Evolutionary conservation across 2,888 invertebrate species (phyloP).

Genomic region (Dynastes hyllus): DNA sequence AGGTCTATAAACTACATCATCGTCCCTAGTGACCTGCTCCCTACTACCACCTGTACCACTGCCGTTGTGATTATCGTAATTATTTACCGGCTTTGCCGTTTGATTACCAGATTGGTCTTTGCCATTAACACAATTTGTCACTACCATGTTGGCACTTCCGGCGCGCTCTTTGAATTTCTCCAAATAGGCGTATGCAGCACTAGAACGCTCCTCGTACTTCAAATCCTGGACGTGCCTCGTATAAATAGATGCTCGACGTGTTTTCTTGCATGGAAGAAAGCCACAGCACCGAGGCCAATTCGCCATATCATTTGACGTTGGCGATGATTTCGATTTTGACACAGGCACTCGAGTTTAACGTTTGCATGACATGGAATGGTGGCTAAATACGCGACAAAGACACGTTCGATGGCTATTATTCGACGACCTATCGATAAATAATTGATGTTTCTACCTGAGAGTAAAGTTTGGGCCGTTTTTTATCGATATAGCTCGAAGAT

Average conservation of each 20-base stretch:
- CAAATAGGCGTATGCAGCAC: neutral
- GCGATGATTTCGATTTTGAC: conserved; percentile 12
- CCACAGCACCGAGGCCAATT: conserved; percentile 36
- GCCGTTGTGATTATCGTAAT: neutral
- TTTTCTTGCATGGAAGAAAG: conserved; percentile 23
- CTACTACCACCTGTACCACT: neutral
- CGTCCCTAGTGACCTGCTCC: neutral
- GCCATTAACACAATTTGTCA: neutral
- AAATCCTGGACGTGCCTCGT: conserved; percentile 27
- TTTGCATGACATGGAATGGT: conserved; percentile 17
- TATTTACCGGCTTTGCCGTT: neutral
- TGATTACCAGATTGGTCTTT: neutral
- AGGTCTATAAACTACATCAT: neutral
- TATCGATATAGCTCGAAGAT: conserved; percentile 30
- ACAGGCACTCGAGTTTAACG: conserved; percentile 12
- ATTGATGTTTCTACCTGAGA: conserved; percentile 34
- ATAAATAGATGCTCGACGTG: conserved; percentile 17
- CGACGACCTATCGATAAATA: conserved; percentile 21
- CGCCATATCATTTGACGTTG: conserved; percentile 25
- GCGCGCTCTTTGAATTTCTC: conserved; percentile 1
- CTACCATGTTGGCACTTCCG: neutral
- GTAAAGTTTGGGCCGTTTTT: conserved; percentile 13
- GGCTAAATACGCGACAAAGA: neutral
- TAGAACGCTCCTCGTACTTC: conserved; percentile 14
- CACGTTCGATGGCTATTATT: conserved; percentile 1